Base-by-base conservation (phyloP, 2,888 invertebrate genomes). In the Oxytorus armatus region DNA sequence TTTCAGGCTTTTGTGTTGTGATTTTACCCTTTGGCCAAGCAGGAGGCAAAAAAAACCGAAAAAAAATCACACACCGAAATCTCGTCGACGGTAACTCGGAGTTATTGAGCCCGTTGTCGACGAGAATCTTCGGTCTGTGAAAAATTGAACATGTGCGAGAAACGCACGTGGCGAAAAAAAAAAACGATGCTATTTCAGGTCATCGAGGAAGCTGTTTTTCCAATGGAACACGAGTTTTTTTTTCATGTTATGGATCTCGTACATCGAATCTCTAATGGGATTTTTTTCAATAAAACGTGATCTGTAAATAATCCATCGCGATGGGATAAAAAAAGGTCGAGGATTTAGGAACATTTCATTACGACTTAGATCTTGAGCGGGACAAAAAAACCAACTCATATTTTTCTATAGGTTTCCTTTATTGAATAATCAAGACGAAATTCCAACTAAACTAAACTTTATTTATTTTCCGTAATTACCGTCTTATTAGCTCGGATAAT, bases 1-100 rank as follows among this genome's bases (percentile, higher is more conserved):
- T 89, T 86, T 85, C 82, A 87, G 87, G 84, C 79, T 47, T 84
- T 85, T 85, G 86, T 85, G 69, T 86, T 82, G 81, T 82, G 65
- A 81, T 81, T 80, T 81, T 53, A 63, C 65, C 63, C 74, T 65
- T 65, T 59, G 77, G 57, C 59, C 42, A 36, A 39, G 39, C 2
- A 55, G 63, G 51, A 7, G 8, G 11, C 14, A 55, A 65, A 59
- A 33, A 59, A 47, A 72, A 33, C 14, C 2, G 29, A 14, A 16
- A 21, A 29, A 36, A 68, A 39, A 57, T 57, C 18, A 36, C n/a
- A 33, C 55, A 14, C 21, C 51, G 51, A 23, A 11, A 23, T 4
- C 8, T 55, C 51, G 29, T 61, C 21, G 23, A 61, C 18, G 11
- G 3, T 44, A n/a, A n/a, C 4, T 44, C 25, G 3, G 25, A 2